Percentiles rank a stretch among this genome's conserved stretches.
phyloP scores from a whole-genome alignment of 2,888 invertebrate genomes.

The Drosophila barbarae region DNA sequence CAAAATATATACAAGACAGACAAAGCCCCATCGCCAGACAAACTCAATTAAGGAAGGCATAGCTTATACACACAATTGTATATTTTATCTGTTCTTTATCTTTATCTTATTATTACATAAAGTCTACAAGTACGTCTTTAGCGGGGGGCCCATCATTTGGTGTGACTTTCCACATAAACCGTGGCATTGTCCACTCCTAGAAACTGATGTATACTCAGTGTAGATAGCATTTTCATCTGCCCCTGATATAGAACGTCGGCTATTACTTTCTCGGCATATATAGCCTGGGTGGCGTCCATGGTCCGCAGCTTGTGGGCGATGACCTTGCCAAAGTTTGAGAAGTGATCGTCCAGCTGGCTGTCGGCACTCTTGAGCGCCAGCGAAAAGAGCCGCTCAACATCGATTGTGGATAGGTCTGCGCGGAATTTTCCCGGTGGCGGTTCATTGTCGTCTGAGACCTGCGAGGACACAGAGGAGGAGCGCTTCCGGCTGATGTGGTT shows the following conservation, averaged over 20 bases:
- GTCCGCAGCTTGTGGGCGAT: conserved; percentile 78
- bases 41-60: neutral
- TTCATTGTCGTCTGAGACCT: conserved; percentile 68
- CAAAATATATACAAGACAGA: neutral
- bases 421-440: conserved; percentile 67
- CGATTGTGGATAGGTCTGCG: conserved; percentile 74
- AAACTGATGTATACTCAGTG: conserved; percentile 69
- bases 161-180: conserved; percentile 63
- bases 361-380: conserved; percentile 76
- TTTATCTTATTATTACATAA: conserved; percentile 39
- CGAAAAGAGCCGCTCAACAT: conserved; percentile 76
- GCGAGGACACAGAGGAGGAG: conserved; percentile 71
- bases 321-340: conserved; percentile 77
- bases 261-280: conserved; percentile 78
- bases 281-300: conserved; percentile 77
- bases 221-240: conserved; percentile 77
- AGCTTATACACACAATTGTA: conserved; percentile 27
- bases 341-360: conserved; percentile 74
- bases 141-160: conserved; percentile 51
- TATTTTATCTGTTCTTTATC: conserved; percentile 19
- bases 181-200: conserved; percentile 62
- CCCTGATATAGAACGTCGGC: conserved; percentile 79
- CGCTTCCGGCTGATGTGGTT: conserved; percentile 60
- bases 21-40: neutral
- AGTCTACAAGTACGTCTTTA: conserved; percentile 34